Conservation (phyloP, 2,113 vertebrate genomes). For the Nycticorax nycticorax region DNA sequence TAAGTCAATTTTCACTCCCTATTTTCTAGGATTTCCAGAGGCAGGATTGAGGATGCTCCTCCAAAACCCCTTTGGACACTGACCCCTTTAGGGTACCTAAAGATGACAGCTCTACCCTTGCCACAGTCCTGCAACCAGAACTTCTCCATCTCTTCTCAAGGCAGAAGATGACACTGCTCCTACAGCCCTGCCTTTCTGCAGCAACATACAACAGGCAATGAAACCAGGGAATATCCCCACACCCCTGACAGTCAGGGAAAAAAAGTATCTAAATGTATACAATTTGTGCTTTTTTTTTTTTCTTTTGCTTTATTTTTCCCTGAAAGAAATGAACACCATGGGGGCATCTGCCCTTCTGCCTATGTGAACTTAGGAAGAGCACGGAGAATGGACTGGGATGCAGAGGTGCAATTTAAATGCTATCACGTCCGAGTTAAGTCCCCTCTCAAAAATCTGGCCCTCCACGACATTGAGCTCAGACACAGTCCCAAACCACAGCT, state of each 20-base stretch:
- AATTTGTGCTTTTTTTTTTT: neutral
- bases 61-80: neutral
- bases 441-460: neutral
- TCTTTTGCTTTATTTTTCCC: neutral
- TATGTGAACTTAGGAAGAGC: neutral
- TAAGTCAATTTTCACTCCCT: neutral
- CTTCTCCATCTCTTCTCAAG: neutral
- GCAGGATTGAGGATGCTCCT: neutral
- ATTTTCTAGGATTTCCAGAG: neutral
- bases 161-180: neutral
- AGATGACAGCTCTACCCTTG: neutral
- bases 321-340: fast-evolving
- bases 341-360: neutral
- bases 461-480: neutral
- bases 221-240: neutral
- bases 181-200: neutral
- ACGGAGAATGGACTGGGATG: neutral
- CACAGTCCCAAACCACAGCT: conserved; percentile 28
- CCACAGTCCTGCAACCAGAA: neutral
- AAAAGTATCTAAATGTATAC: neutral
- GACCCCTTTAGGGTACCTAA: neutral
- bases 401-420: neutral
- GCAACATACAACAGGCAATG: neutral
- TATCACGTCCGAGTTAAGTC: neutral
- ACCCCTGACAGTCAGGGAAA: neutral